Evolutionary conservation across 2,797 vertebrate species (phyloP).

Genomic region (Myotis daubentonii): DNA sequence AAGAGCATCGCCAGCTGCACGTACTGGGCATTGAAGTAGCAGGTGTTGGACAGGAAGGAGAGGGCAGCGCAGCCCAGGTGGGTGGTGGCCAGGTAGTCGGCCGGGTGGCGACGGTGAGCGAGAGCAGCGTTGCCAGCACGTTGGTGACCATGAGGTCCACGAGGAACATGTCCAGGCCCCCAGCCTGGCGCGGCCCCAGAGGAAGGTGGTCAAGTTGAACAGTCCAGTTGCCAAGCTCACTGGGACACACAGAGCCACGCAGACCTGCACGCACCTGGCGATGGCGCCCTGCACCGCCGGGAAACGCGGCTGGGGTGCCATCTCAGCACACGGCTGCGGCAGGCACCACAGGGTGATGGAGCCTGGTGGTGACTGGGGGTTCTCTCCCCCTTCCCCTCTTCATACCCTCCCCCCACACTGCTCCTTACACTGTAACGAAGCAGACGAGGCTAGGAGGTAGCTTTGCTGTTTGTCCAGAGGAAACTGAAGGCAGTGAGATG

Average conservation of each 20-base stretch:
- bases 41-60: conserved; percentile 87
- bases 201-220: conserved; percentile 84
- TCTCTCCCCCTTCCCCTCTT: not conserved
- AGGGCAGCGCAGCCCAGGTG: conserved; percentile 84
- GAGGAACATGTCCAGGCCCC: conserved; percentile 84
- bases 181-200: conserved; percentile 73
- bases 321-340: conserved; percentile 36
- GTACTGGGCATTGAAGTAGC: conserved; percentile 84
- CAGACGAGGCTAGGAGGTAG: conserved; percentile 18
- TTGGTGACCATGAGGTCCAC: conserved; percentile 86
- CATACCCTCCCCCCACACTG: not conserved
- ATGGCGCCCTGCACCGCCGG: conserved; percentile 74
- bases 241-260: conserved; percentile 82
- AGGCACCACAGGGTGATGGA: not conserved
- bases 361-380: not conserved
- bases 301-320: conserved; percentile 81
- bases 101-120: conserved; percentile 84
- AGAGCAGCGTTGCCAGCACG: conserved; percentile 87
- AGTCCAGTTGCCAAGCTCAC: conserved; percentile 84
- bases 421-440: conserved; percentile 59
- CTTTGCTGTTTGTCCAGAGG: not conserved
- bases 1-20: conserved; percentile 83
- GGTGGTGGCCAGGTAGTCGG: conserved; percentile 84
- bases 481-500: conserved; percentile 15
- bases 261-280: conserved; percentile 86